Evolutionary conservation across 1,140 invertebrate species (phyloP).

Genomic region (Formica exsecta): DNA sequence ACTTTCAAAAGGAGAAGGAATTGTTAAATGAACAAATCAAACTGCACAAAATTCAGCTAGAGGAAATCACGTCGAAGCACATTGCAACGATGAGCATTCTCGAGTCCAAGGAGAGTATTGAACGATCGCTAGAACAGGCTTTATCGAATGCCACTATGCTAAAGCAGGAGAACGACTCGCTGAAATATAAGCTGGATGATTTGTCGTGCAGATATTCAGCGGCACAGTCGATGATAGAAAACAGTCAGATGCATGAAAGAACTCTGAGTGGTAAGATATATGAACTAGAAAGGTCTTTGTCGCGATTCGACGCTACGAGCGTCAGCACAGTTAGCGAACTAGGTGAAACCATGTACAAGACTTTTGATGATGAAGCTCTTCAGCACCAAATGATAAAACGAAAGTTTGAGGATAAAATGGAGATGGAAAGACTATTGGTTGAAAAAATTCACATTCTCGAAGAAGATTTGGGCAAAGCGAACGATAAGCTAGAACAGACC

Average conservation of each 20-base stretch:
- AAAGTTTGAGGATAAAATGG: conserved; percentile 80
- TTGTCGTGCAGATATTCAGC: conserved; percentile 78
- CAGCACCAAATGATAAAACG: conserved; percentile 80
- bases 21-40: conserved; percentile 81
- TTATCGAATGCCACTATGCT: conserved; percentile 75
- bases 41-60: conserved; percentile 80
- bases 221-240: conserved; percentile 78
- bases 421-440: conserved; percentile 78
- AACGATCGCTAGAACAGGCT: conserved; percentile 81
- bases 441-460: conserved; percentile 79
- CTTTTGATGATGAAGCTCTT: conserved; percentile 80
- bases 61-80: conserved; percentile 83
- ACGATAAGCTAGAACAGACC: conserved; percentile 77
- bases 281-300: conserved; percentile 77
- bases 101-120: conserved; percentile 85
- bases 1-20: conserved; percentile 79
- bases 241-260: conserved; percentile 76
- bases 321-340: conserved; percentile 75
- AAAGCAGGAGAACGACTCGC: conserved; percentile 79
- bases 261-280: conserved; percentile 74
- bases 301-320: conserved; percentile 79
- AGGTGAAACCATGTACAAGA: conserved; percentile 83
- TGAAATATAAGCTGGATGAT: conserved; percentile 81
- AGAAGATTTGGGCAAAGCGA: conserved; percentile 73
- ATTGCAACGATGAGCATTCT: conserved; percentile 79